Conservation (phyloP, 2,888 invertebrate genomes). For the Tiliacea aurago region DNA sequence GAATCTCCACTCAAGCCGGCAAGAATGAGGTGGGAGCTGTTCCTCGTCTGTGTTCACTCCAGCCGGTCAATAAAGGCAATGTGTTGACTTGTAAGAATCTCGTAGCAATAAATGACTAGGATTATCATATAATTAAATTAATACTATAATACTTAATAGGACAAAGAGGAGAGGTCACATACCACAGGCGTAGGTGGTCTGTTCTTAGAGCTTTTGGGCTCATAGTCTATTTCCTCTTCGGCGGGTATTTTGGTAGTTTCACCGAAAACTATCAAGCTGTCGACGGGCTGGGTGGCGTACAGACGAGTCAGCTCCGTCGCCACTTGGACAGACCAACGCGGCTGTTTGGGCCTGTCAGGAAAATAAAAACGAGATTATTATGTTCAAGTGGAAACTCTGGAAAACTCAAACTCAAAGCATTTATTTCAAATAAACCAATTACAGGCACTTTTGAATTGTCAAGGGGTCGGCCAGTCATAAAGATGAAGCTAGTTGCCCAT, state of each 20-base stretch:
- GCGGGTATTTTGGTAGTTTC: conserved; percentile 73
- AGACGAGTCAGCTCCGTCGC: conserved; percentile 71
- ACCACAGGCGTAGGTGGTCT: conserved; percentile 87
- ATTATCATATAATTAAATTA: background rate
- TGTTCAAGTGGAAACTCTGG: background rate
- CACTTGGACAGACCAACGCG: conserved; percentile 79
- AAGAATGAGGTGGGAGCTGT: too few species aligned
- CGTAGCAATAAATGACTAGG: background rate
- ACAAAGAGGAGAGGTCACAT: conserved; percentile 39
- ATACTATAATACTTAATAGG: background rate
- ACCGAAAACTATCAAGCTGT: conserved; percentile 76
- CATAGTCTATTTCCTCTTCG: conserved; percentile 71
- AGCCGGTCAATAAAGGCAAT: background rate
- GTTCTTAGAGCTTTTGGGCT: conserved; percentile 80
- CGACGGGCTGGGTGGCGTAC: conserved; percentile 44
- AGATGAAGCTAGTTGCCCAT: too few species aligned
- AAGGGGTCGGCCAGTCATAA: too few species aligned
- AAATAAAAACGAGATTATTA: background rate
- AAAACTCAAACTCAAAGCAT: too few species aligned
- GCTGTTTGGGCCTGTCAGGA: conserved; percentile 63
- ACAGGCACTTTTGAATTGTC: too few species aligned
- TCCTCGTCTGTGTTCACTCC: too few species aligned
- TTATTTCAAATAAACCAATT: too few species aligned
- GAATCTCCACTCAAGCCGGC: too few species aligned
- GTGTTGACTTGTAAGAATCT: too few species aligned